Conservation (phyloP, 2,888 invertebrate genomes). For the Lochmaea crataegi region DNA sequence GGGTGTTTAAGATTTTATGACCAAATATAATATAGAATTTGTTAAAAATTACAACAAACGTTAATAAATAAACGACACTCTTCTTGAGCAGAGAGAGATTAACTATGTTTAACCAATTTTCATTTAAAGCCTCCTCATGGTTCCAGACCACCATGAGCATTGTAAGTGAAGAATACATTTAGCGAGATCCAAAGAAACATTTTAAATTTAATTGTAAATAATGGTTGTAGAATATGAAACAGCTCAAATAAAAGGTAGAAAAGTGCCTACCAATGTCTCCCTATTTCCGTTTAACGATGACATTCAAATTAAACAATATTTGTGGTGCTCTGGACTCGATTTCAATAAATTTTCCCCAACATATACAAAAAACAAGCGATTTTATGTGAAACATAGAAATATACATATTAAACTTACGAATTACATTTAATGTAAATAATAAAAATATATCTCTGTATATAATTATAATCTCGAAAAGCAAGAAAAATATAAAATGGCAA, state of each 20-base stretch:
- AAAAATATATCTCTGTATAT: constrained; percentile 23
- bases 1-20: too few species aligned
- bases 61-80: too few species aligned
- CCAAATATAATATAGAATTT: not conserved
- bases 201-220: too few species aligned
- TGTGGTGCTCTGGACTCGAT: not conserved
- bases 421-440: constrained; percentile 6
- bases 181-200: too few species aligned
- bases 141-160: not conserved
- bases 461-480: constrained; percentile 27
- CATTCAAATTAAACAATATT: not conserved
- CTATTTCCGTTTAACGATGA: not conserved
- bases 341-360: not conserved
- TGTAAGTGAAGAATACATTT: too few species aligned
- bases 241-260: too few species aligned
- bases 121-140: not conserved
- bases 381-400: constrained; percentile 11
- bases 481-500: constrained; percentile 32
- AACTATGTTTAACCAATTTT: not conserved
- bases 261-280: not conserved
- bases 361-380: constrained; percentile 3
- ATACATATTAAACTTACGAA: constrained; percentile 12
- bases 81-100: not conserved
- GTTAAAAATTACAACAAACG: not conserved
- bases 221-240: too few species aligned